Evolutionary conservation across 1,140 invertebrate species (phyloP).

Genomic region (Sarcophaga peregrina): DNA sequence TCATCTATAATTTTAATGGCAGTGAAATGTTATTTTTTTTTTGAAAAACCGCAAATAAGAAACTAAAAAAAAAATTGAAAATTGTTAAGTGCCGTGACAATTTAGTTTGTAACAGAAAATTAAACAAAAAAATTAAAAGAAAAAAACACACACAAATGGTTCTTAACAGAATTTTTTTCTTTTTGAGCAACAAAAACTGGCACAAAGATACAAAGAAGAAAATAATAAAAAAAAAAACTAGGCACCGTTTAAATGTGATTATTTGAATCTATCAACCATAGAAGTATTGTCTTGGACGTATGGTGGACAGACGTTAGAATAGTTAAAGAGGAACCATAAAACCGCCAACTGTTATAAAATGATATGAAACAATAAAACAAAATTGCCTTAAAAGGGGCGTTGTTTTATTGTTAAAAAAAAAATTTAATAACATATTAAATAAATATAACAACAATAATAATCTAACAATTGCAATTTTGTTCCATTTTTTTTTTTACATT

Average conservation of each 20-base stretch:
- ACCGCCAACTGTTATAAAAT: background rate
- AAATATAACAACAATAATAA: background rate
- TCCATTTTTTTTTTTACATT: background rate
- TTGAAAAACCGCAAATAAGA: constrained; percentile 33
- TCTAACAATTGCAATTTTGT: constrained; percentile 7
- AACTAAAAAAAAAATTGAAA: too few species aligned
- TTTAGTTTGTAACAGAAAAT: background rate
- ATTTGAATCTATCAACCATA: constrained; percentile 27
- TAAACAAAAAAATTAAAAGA: too few species aligned
- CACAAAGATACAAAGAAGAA: background rate
- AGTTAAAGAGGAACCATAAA: background rate
- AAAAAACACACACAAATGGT: constrained; percentile 12
- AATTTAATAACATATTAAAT: constrained; percentile 5
- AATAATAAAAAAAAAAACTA: background rate
- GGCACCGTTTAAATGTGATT: constrained; percentile 1
- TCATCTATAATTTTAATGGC: background rate
- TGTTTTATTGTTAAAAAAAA: background rate
- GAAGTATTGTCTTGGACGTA: background rate
- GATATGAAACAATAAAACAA: background rate
- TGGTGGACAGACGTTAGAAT: background rate
- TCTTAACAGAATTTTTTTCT: background rate
- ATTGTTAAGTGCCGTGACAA: constrained; percentile 35
- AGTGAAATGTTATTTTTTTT: background rate
- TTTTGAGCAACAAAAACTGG: too few species aligned
- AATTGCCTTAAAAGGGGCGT: constrained; percentile 12